Percentiles rank a stretch among this genome's conserved stretches.
These are phyloP conservation scores for Eufriesea mexicana DNA, from an alignment of 1,140 invertebrate genomes.

Conservation along the genomic window DNA sequence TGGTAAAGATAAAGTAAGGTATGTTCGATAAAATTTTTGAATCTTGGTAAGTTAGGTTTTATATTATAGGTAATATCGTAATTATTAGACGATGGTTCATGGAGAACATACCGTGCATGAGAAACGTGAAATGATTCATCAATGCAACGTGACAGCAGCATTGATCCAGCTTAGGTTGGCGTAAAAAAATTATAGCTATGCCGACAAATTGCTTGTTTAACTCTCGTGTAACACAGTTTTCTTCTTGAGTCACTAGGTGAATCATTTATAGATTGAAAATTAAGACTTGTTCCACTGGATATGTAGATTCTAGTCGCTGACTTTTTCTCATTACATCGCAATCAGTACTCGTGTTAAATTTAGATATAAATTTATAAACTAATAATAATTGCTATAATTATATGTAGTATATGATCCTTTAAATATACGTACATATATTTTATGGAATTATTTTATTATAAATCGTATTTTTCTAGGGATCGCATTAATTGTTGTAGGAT, in stretches of 20 bases:
- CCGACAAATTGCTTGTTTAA: neutral
- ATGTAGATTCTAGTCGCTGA: no score
- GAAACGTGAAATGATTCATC: neutral
- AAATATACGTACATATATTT: no score
- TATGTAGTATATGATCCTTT: no score
- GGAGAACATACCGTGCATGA: neutral
- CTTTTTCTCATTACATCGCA: no score
- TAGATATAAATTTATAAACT: no score
- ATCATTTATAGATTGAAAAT: slow-evolving; percentile 19
- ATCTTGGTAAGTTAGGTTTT: no score
- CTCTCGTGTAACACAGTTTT: neutral
- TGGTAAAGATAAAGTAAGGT: no score
- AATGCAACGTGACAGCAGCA: neutral
- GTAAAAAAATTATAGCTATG: neutral
- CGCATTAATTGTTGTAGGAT: neutral
- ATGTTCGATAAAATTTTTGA: no score
- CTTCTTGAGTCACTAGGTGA: slow-evolving; percentile 41
- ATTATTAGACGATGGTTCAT: neutral
- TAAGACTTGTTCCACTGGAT: neutral
- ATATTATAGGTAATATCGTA: neutral
- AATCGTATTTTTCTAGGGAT: neutral
- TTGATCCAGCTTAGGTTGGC: neutral
- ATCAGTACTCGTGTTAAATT: no score
- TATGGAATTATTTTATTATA: neutral
- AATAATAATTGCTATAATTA: no score